Conservation (phyloP, 2,888 invertebrate species). For the Melanchra persicariae region DNA sequence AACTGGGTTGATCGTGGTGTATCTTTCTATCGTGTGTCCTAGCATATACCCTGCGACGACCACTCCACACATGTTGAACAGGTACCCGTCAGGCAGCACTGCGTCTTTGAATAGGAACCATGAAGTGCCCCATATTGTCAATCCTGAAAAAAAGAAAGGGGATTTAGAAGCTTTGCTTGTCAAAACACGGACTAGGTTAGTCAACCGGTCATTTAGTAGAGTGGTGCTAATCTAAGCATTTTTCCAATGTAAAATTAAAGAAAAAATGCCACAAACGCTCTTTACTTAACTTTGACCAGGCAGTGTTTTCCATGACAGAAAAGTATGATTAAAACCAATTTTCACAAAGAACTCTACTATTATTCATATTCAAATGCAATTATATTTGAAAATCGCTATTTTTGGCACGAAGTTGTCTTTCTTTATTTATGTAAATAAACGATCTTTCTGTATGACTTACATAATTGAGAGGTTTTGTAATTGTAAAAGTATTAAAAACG, state of each 20-base stretch:
- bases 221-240: no score
- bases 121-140: constrained; percentile 82
- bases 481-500: background rate
- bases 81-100: constrained; percentile 78
- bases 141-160: constrained; percentile 73
- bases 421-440: background rate
- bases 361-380: background rate
- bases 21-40: constrained; percentile 85
- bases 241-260: no score
- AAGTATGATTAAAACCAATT: no score
- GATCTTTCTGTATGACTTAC: no score
- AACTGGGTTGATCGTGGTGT: constrained; percentile 83
- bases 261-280: no score
- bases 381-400: background rate
- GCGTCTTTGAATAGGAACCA: constrained; percentile 82
- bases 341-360: no score
- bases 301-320: no score
- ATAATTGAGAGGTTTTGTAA: background rate
- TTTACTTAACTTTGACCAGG: no score
- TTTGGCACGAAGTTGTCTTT: background rate
- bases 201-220: background rate
- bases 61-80: constrained; percentile 82
- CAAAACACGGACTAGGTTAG: background rate
- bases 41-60: constrained; percentile 81
- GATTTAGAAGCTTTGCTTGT: background rate